These are phyloP conservation scores for Rhagoletis pomonella DNA, from an alignment of 1,140 invertebrate species.

Conservation along the genomic window DNA sequence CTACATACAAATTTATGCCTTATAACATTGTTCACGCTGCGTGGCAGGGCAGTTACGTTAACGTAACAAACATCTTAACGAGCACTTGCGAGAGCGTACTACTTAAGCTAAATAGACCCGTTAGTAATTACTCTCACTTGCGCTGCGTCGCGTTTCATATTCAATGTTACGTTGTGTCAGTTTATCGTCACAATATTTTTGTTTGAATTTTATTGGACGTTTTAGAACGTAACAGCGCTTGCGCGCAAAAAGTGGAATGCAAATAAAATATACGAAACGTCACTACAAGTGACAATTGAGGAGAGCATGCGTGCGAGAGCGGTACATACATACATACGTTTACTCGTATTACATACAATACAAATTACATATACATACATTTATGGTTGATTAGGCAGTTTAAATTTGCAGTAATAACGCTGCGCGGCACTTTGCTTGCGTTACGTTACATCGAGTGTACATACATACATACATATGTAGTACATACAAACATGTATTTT, in stretches of 20 bases:
- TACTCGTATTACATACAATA: slow-evolving; percentile 45
- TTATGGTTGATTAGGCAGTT: slow-evolving; percentile 50
- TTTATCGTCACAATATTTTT: slow-evolving; percentile 19
- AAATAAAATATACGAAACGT: neutral
- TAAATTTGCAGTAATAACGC: slow-evolving; percentile 49
- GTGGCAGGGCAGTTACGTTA: slow-evolving; percentile 21
- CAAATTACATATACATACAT: slow-evolving; percentile 13
- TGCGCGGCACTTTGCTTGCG: slow-evolving; percentile 35
- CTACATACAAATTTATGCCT: neutral
- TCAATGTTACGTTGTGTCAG: slow-evolving; percentile 10
- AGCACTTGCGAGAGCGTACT: neutral
- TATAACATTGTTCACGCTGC: slow-evolving; percentile 22
- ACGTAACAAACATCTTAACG: slow-evolving; percentile 7
- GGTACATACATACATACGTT: slow-evolving; percentile 46
- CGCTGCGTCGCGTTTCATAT: neutral
- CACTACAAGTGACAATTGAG: slow-evolving; percentile 22
- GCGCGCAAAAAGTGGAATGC: neutral
- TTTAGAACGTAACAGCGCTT: neutral
- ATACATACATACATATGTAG: too few species aligned
- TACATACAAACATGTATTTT: neutral
- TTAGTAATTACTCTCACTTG: neutral
- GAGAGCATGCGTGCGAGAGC: slow-evolving; percentile 45
- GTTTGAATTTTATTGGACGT: neutral
- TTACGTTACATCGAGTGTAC: neutral
- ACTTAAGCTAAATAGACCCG: neutral